These are phyloP conservation scores for Anguilla marmorata DNA, from an alignment of 2,797 vertebrate genomes.

Conservation along the genomic window DNA sequence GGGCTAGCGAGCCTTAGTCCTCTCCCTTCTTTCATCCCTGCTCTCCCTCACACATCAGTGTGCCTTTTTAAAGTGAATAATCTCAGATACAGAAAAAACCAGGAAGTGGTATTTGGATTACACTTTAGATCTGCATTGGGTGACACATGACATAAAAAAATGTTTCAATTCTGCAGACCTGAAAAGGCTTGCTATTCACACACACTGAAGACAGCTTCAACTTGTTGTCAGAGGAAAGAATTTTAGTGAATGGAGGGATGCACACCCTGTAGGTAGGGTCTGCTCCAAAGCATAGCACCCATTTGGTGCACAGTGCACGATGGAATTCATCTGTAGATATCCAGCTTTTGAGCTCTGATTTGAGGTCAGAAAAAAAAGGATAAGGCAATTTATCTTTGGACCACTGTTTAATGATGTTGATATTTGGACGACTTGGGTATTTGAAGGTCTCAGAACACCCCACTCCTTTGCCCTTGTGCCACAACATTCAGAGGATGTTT, in stretches of 20 bases:
- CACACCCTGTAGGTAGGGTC: conserved; percentile 1
- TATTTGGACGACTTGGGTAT: neutral
- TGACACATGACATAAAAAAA: neutral
- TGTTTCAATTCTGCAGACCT: neutral
- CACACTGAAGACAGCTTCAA: neutral
- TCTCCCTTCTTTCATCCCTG: neutral
- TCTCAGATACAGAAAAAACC: neutral
- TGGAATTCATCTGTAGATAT: neutral
- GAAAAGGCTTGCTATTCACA: neutral
- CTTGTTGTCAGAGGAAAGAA: neutral
- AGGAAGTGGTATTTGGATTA: neutral
- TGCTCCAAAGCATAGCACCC: neutral
- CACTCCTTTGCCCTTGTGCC: neutral
- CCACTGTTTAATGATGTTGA: neutral
- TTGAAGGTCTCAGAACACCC: neutral
- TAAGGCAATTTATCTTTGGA: neutral
- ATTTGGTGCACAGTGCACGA: neutral
- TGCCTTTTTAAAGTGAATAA: neutral
- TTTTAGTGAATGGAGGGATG: neutral
- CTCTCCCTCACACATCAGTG: neutral
- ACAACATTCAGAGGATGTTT: neutral
- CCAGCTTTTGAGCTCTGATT: conserved; percentile 2
- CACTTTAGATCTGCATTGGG: neutral
- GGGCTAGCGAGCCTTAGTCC: neutral
- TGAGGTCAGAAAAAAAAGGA: neutral